Evolutionary conservation across 2,888 invertebrate species (phyloP).

Genomic region (Cremastobaeus sp.): DNA sequence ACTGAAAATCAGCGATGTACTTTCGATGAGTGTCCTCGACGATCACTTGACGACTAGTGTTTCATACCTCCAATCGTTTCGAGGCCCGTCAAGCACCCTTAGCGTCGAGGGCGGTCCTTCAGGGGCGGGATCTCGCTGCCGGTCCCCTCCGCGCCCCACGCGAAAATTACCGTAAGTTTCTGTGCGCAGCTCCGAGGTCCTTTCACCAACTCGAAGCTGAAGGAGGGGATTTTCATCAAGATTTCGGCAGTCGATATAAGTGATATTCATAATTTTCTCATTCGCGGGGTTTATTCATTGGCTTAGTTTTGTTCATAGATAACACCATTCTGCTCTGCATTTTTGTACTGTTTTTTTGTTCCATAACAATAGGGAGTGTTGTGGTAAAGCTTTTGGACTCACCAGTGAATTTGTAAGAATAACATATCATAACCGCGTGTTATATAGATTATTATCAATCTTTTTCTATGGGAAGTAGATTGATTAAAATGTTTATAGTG

Average conservation of each 20-base stretch:
- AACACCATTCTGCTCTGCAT: no score
- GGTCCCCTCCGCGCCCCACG: conserved; percentile 38
- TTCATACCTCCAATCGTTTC: conserved; percentile 72
- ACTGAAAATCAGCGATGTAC: conserved; percentile 69
- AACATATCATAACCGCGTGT: no score
- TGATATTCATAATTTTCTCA: conserved; percentile 15
- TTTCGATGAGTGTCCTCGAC: conserved; percentile 77
- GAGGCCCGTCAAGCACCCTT: conserved; percentile 72
- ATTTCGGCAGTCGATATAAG: conserved; percentile 12
- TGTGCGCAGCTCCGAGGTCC: conserved; percentile 4
- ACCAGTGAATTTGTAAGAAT: no score
- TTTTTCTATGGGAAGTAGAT: no score
- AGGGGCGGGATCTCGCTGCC: conserved; percentile 67
- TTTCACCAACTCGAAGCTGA: background rate
- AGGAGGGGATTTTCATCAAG: conserved; percentile 8
- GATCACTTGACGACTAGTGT: conserved; percentile 78
- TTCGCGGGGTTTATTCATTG: no score
- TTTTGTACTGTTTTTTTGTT: no score
- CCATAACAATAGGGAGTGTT: no score
- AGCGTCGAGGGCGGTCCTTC: conserved; percentile 71
- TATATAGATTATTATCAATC: no score
- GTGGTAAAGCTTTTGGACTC: no score
- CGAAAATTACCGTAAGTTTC: conserved; percentile 54
- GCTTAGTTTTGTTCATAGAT: no score
- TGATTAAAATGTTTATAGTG: no score